Evolutionary conservation across 2,113 vertebrate genomes (phyloP).

Genomic region (Epinephelus fuscoguttatus): DNA sequence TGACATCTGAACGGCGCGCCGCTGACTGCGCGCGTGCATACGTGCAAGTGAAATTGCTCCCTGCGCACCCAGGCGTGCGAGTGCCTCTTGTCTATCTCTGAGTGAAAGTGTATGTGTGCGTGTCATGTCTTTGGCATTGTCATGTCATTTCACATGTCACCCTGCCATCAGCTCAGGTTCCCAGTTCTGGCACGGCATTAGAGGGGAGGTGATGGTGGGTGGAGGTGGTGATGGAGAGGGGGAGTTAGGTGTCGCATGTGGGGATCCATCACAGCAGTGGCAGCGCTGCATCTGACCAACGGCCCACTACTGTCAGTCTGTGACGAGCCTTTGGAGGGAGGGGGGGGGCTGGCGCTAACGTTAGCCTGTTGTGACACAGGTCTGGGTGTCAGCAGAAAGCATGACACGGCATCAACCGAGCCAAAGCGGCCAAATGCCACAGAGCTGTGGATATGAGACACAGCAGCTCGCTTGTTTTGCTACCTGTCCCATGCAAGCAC

Average conservation of each 20-base stretch:
- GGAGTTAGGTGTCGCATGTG: constrained; percentile 40
- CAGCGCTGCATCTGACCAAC: constrained; percentile 72
- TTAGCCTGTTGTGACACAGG: constrained; percentile 77
- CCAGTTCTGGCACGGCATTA: constrained; percentile 15
- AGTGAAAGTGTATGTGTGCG: constrained; percentile 31
- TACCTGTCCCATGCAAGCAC: constrained; percentile 42
- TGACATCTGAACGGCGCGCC: constrained; percentile 33
- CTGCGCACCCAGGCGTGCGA: constrained; percentile 27
- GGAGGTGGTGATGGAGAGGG: too few relatives aligned
- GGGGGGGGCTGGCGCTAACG: constrained; percentile 40
- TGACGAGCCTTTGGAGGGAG: constrained; percentile 32
- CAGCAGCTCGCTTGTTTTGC: constrained; percentile 13
- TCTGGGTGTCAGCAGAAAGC: constrained; percentile 74
- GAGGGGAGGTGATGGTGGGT: too few relatives aligned
- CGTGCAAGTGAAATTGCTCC: background rate
- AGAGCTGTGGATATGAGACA: constrained; percentile 19
- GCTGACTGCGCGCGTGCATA: background rate
- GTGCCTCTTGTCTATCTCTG: constrained; percentile 30
- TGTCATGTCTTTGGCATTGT: constrained; percentile 65
- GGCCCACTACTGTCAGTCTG: constrained; percentile 81
- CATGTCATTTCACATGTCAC: constrained; percentile 65
- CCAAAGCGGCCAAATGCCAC: constrained; percentile 53
- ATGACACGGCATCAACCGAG: constrained; percentile 64
- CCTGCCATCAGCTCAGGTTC: constrained; percentile 45
- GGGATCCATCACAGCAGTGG: constrained; percentile 64